Evolutionary conservation across 2,888 invertebrate genomes (phyloP).

Genomic region (Orchestes rusci): DNA sequence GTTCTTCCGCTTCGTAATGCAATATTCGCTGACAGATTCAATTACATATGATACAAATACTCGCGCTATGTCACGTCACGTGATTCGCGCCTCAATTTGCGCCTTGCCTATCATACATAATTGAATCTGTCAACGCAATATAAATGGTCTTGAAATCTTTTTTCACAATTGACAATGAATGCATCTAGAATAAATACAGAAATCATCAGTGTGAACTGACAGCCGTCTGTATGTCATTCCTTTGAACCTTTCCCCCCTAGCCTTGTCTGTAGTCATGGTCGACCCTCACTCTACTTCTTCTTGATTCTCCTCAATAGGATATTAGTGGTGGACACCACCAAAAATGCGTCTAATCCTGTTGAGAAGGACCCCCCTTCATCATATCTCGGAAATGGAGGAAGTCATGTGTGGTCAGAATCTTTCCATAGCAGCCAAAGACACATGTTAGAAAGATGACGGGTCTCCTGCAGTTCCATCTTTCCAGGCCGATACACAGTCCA

Average conservation of each 20-base stretch:
- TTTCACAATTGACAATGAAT: constrained; percentile 1
- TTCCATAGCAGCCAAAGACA: constrained; percentile 10
- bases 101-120: too few species aligned
- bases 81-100: too few species aligned
- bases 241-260: not conserved
- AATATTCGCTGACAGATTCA: too few species aligned
- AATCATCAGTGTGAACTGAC: not conserved
- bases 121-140: too few species aligned
- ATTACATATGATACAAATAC: too few species aligned
- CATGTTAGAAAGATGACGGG: constrained; percentile 6
- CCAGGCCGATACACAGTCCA: constrained; percentile 18
- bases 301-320: constrained; percentile 6
- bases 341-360: not conserved
- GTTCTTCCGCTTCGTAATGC: too few species aligned
- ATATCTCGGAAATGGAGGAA: constrained; percentile 1
- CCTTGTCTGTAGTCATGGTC: not conserved
- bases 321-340: constrained; percentile 11
- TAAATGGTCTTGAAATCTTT: too few species aligned
- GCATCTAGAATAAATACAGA: not conserved
- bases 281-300: not conserved
- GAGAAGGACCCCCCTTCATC: too few species aligned
- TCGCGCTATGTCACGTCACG: too few species aligned
- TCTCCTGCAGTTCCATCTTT: constrained; percentile 19
- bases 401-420: constrained; percentile 7
- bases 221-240: not conserved